Evolutionary conservation across 2,888 invertebrate species (phyloP).

Genomic region (Microctonus hyperodae): DNA sequence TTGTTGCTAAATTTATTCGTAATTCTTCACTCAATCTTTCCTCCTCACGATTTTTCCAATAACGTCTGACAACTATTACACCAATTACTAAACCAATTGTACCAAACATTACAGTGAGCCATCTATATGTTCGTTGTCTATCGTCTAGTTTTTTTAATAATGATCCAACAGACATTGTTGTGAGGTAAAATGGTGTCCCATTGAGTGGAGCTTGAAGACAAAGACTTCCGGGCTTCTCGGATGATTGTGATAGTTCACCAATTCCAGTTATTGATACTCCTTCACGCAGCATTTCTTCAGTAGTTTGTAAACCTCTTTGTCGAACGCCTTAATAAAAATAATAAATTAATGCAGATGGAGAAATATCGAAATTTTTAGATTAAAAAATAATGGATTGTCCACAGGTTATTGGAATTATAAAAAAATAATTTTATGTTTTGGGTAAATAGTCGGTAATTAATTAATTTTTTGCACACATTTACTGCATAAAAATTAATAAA

Average conservation of each 20-base stretch:
- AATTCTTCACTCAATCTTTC: slow-evolving; percentile 66
- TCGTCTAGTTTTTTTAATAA: slow-evolving; percentile 77
- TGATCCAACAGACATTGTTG: slow-evolving; percentile 79
- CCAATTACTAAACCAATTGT: slow-evolving; percentile 66
- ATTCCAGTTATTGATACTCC: slow-evolving; percentile 81
- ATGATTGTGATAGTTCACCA: slow-evolving; percentile 72
- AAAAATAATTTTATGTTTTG: no score
- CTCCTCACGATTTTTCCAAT: slow-evolving; percentile 67
- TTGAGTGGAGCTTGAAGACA: slow-evolving; percentile 77
- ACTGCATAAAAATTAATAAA: no score
- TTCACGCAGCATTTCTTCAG: slow-evolving; percentile 85
- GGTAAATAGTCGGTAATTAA: no score
- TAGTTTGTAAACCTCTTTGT: slow-evolving; percentile 84
- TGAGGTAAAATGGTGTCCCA: slow-evolving; percentile 78
- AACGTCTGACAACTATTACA: slow-evolving; percentile 64
- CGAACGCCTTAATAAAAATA: slow-evolving; percentile 69
- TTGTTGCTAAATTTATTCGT: slow-evolving; percentile 67
- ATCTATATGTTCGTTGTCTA: slow-evolving; percentile 72
- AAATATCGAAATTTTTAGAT: slow-evolving; percentile 12
- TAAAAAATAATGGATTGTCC: no score
- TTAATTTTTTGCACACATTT: no score
- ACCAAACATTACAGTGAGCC: slow-evolving; percentile 67
- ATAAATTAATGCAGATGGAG: background rate
- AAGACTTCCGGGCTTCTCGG: slow-evolving; percentile 70
- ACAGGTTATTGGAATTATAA: no score